These are phyloP conservation scores for Drosophila nigricruria DNA, from an alignment of 2,888 invertebrate genomes.

Conservation along the genomic window DNA sequence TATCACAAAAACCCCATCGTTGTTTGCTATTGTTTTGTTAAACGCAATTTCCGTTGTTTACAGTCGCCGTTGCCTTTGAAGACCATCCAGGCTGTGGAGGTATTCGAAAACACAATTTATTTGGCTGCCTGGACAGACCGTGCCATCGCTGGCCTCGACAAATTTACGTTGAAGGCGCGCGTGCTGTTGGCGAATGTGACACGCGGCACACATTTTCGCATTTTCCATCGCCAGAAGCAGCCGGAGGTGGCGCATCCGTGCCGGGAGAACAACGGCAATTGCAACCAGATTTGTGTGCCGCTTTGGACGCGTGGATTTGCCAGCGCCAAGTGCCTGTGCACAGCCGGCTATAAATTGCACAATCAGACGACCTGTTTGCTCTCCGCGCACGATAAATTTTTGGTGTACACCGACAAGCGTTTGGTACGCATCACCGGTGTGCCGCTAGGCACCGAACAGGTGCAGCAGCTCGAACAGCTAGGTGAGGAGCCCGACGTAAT, in stretches of 20 bases:
- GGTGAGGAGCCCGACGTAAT: conserved; percentile 86
- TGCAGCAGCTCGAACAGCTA: conserved; percentile 71
- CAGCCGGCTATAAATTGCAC: conserved; percentile 89
- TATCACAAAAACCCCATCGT: conserved; percentile 7
- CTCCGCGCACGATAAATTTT: conserved; percentile 88
- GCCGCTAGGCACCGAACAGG: conserved; percentile 74
- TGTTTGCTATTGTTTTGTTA: conserved; percentile 34
- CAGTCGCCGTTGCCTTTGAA: conserved; percentile 82
- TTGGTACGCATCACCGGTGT: conserved; percentile 91
- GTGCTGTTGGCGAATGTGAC: conserved; percentile 86
- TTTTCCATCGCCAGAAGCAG: conserved; percentile 92
- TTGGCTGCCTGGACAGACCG: conserved; percentile 90
- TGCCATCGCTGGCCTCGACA: conserved; percentile 88
- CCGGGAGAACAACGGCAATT: conserved; percentile 88
- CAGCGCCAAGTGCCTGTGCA: conserved; percentile 89
- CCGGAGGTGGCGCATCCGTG: conserved; percentile 91
- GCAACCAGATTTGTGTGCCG: conserved; percentile 92
- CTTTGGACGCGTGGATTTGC: conserved; percentile 87
- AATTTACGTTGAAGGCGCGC: conserved; percentile 86
- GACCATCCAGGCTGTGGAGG: conserved; percentile 88
- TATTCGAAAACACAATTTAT: conserved; percentile 91
- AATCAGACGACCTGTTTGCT: conserved; percentile 88
- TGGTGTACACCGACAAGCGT: conserved; percentile 88
- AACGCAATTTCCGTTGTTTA: conserved; percentile 55
- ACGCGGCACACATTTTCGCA: conserved; percentile 89